phyloP scores from a whole-genome alignment of 1,140 invertebrate species.

The Maniola jurtina region DNA sequence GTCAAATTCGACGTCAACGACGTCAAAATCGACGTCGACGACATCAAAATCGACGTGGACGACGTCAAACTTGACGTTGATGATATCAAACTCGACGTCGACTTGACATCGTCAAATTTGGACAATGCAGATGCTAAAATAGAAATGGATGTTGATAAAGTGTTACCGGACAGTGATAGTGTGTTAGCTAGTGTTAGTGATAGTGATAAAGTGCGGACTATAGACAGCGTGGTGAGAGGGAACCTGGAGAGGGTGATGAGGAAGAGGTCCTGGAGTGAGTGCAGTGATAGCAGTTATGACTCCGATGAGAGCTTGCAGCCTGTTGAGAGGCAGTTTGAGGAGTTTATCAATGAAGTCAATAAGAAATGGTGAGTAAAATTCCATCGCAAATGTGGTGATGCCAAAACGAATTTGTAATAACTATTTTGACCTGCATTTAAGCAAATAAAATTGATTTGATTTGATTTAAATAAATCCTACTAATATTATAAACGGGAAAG shows the following conservation, averaged over 20 bases:
- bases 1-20: slow-evolving; percentile 38
- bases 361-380: slow-evolving; percentile 62
- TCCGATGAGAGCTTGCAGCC: slow-evolving; percentile 63
- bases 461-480: no score
- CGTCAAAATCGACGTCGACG: slow-evolving; percentile 23
- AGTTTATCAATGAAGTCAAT: slow-evolving; percentile 65
- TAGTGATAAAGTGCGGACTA: slow-evolving; percentile 47
- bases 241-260: slow-evolving; percentile 51
- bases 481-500: no score
- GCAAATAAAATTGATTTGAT: no score
- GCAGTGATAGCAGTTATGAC: slow-evolving; percentile 59
- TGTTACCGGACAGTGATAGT: slow-evolving; percentile 41
- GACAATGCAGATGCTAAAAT: slow-evolving; percentile 51
- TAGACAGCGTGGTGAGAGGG: slow-evolving; percentile 48
- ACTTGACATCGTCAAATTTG: slow-evolving; percentile 41
- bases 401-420: no score
- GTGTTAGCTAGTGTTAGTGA: slow-evolving; percentile 41
- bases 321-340: slow-evolving; percentile 64
- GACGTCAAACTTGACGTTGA: slow-evolving; percentile 12
- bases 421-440: no score
- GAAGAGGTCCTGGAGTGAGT: slow-evolving; percentile 54
- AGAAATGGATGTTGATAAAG: slow-evolving; percentile 41
- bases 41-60: slow-evolving; percentile 42
- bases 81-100: slow-evolving; percentile 45
- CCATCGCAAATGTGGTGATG: neutral